Evolutionary conservation across 2,888 invertebrate genomes (phyloP).

Genomic region (Petrophora chlorosata): DNA sequence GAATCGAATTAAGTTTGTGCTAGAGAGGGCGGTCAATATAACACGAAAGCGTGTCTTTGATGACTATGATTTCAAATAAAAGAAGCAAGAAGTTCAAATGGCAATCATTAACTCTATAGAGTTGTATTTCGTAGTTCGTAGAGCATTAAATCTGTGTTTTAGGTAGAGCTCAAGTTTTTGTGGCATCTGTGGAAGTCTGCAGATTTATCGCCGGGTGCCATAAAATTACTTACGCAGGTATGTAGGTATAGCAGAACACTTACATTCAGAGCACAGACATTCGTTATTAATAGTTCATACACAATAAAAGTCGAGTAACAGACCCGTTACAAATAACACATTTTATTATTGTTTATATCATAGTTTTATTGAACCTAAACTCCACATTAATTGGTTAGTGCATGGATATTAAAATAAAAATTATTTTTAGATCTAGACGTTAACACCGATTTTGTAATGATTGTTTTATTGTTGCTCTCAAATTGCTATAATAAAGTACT

Average conservation of each 20-base stretch:
- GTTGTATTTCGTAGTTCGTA: too few relatives aligned
- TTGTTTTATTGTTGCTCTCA: conserved; percentile 17
- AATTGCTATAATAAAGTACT: conserved; percentile 20
- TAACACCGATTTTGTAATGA: conserved; percentile 20
- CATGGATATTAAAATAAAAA: conserved; percentile 18
- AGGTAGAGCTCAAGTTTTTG: too few relatives aligned
- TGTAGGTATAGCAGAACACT: conserved; percentile 8
- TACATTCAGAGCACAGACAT: conserved; percentile 8
- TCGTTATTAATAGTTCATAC: conserved; percentile 27
- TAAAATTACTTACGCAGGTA: neutral
- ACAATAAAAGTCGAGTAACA: conserved; percentile 34
- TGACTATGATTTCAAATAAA: too few relatives aligned
- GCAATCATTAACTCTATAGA: too few relatives aligned
- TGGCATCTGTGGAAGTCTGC: neutral
- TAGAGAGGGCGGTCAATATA: too few relatives aligned
- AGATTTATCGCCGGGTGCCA: neutral
- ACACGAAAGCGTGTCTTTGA: too few relatives aligned
- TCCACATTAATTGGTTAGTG: conserved; percentile 31
- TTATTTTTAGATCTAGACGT: conserved; percentile 16
- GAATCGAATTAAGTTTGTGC: too few relatives aligned
- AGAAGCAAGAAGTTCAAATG: too few relatives aligned
- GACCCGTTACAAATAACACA: conserved; percentile 34
- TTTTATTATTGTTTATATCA: conserved; percentile 38
- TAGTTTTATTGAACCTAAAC: conserved; percentile 33
- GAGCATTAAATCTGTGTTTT: too few relatives aligned